Percentiles rank a stretch among this genome's conserved stretches.
Evolutionary conservation across 2,113 vertebrate species (phyloP).

Genomic region (Hystrix cristata): DNA sequence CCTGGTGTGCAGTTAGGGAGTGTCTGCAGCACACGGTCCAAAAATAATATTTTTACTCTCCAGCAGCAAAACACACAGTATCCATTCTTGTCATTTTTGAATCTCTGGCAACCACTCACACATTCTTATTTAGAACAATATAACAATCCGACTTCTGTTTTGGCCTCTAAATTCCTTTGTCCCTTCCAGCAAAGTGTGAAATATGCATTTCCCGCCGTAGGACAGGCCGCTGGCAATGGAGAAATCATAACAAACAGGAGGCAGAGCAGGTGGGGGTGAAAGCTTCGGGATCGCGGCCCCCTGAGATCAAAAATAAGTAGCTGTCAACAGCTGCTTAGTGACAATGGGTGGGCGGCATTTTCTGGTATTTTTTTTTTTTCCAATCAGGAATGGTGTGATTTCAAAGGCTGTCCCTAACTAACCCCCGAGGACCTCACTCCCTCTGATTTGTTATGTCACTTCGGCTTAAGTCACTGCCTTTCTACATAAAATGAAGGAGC

Average conservation of each 20-base stretch:
- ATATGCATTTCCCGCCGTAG: conserved; percentile 55
- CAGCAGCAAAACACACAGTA: conserved; percentile 70
- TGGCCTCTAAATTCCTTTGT: conserved; percentile 71
- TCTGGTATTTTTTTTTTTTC: not conserved
- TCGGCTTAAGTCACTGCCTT: not conserved
- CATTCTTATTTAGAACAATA: conserved; percentile 82
- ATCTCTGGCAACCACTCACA: conserved; percentile 73
- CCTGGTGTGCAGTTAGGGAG: conserved; percentile 23
- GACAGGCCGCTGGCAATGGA: not conserved
- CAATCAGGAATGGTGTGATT: not conserved
- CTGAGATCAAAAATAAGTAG: not conserved
- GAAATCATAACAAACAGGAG: not conserved
- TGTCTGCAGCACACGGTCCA: conserved; percentile 66
- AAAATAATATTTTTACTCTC: conserved; percentile 78
- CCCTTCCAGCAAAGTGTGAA: conserved; percentile 77
- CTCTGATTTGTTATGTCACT: not conserved
- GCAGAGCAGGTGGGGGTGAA: not conserved
- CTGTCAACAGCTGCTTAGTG: not conserved
- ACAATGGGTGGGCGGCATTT: not conserved
- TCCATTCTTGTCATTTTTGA: conserved; percentile 71
- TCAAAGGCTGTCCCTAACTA: not conserved
- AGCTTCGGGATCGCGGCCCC: fast-evolving
- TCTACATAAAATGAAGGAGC: not conserved
- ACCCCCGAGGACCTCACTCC: not conserved
- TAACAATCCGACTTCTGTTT: conserved; percentile 78